A percentile compares a stretch with the other conserved stretches of the same genome.
Conservation (phyloP, 2,888 invertebrate species). For the Agrilus mali region DNA sequence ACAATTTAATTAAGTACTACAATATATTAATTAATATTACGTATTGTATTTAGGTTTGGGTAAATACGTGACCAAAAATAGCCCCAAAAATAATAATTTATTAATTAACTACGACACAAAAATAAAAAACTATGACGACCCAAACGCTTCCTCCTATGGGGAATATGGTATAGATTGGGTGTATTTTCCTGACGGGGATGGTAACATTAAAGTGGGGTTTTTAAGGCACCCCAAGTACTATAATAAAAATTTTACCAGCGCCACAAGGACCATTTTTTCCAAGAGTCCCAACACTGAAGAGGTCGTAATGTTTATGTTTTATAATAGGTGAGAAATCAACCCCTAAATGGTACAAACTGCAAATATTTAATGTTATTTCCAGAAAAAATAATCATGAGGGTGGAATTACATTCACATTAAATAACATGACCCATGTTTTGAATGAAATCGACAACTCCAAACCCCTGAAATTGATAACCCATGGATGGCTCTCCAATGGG, state of each 20-base stretch:
- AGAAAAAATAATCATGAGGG: not conserved
- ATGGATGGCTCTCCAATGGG: slow-evolving; percentile 39
- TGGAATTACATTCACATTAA: slow-evolving; percentile 4
- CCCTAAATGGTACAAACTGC: not conserved
- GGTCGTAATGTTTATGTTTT: slow-evolving; percentile 7
- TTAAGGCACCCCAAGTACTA: not conserved
- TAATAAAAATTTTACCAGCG: not conserved
- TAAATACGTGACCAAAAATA: too few species aligned
- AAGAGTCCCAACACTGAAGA: not conserved
- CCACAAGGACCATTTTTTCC: too few species aligned
- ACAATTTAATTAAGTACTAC: too few species aligned
- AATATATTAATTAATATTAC: too few species aligned
- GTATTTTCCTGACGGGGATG: slow-evolving; percentile 4
- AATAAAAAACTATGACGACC: too few species aligned
- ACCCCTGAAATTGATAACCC: slow-evolving; percentile 35
- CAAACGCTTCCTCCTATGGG: too few species aligned
- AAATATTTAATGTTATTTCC: too few species aligned
- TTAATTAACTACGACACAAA: too few species aligned
- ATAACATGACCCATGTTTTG: slow-evolving; percentile 17
- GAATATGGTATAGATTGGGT: slow-evolving; percentile 6
- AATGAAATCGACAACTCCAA: too few species aligned
- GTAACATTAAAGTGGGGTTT: not conserved
- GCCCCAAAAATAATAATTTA: too few species aligned
- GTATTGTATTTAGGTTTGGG: too few species aligned
- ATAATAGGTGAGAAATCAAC: slow-evolving; percentile 7